Conservation (phyloP, 1,140 invertebrate species). For the Penaeus indicus region DNA sequence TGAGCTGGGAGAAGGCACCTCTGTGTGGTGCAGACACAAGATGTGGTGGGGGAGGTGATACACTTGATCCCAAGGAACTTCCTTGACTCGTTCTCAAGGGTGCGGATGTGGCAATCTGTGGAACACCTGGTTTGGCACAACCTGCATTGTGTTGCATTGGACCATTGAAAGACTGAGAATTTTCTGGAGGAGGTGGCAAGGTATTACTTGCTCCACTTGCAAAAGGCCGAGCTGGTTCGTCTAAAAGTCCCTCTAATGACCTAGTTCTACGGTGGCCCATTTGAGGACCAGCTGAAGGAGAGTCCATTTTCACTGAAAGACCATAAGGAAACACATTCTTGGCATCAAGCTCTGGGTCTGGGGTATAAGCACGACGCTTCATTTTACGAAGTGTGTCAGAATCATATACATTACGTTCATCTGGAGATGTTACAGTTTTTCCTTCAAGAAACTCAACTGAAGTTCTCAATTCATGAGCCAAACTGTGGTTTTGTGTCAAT, state of each 20-base stretch:
- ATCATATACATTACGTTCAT: slow-evolving; percentile 68
- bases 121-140: slow-evolving; percentile 11
- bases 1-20: slow-evolving; percentile 39
- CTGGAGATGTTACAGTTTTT: slow-evolving; percentile 67
- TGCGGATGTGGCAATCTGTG: slow-evolving; percentile 19
- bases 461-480: slow-evolving; percentile 63
- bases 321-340: slow-evolving; percentile 66
- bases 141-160: slow-evolving; percentile 15
- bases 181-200: neutral
- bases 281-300: slow-evolving; percentile 29
- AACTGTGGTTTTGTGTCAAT: slow-evolving; percentile 31
- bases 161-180: neutral
- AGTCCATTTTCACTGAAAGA: slow-evolving; percentile 62
- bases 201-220: slow-evolving; percentile 36
- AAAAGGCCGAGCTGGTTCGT: slow-evolving; percentile 71
- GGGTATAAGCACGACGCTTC: slow-evolving; percentile 61
- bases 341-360: slow-evolving; percentile 58
- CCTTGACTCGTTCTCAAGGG: slow-evolving; percentile 40
- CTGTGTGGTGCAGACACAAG: slow-evolving; percentile 35
- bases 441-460: slow-evolving; percentile 66
- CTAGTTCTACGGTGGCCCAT: slow-evolving; percentile 69
- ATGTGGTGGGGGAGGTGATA: slow-evolving; percentile 35
- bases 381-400: slow-evolving; percentile 66
- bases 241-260: slow-evolving; percentile 78
- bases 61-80: slow-evolving; percentile 1